Conservation (phyloP, 2,113 vertebrate genomes). For the Callaeas wilsoni region DNA sequence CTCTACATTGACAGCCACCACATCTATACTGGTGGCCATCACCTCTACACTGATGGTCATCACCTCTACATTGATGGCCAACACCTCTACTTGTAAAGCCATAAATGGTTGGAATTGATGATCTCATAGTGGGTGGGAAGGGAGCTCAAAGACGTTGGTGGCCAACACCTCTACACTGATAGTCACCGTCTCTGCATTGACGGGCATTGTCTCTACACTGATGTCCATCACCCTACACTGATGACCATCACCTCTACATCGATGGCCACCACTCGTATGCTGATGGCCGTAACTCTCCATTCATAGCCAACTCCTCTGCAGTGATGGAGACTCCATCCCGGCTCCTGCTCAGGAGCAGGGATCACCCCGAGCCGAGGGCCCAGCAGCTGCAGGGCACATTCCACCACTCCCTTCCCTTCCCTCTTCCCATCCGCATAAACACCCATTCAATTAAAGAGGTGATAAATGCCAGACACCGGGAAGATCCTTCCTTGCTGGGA, state of each 20-base stretch:
- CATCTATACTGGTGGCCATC: rapidly evolving
- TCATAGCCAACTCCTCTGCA: background rate
- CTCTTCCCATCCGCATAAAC: background rate
- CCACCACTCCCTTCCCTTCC: background rate
- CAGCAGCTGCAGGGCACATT: rapidly evolving
- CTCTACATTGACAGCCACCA: too few relatives aligned
- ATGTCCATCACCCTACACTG: rapidly evolving
- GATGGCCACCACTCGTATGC: rapidly evolving
- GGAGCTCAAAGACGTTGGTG: too few relatives aligned
- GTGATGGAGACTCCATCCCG: background rate
- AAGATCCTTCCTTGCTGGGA: background rate
- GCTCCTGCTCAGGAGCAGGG: background rate
- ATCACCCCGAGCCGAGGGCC: rapidly evolving
- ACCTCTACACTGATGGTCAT: rapidly evolving
- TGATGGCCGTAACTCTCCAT: rapidly evolving
- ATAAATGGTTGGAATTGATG: too few relatives aligned
- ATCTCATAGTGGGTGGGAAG: too few relatives aligned
- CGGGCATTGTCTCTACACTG: background rate
- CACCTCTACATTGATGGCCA: rapidly evolving
- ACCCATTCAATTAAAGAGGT: background rate
- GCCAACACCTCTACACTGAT: rapidly evolving
- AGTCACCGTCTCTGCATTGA: rapidly evolving
- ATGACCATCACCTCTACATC: background rate
- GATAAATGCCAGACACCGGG: background rate
- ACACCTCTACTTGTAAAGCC: rapidly evolving